phyloP scores from a whole-genome alignment of 2,888 invertebrate genomes.

The Psylliodes chrysocephalus region DNA sequence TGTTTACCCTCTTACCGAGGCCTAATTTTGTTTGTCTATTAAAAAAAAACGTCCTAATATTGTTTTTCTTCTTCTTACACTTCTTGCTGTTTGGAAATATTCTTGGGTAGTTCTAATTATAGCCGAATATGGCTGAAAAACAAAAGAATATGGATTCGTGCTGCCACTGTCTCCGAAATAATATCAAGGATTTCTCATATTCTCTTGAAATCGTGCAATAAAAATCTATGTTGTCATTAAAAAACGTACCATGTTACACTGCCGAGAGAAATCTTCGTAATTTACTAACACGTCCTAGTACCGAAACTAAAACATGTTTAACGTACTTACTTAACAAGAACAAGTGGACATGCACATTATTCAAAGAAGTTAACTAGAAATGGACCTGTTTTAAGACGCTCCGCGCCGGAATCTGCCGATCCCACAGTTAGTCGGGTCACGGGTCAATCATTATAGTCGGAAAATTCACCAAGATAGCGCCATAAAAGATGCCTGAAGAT shows the following conservation, averaged over 20 bases:
- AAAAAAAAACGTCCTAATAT: too few species aligned
- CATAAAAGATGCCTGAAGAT: background rate
- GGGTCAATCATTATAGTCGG: slow-evolving; percentile 47
- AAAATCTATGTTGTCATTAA: slow-evolving; percentile 37
- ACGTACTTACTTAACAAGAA: slow-evolving; percentile 13
- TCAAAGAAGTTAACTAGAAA: slow-evolving; percentile 31
- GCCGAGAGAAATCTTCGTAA: slow-evolving; percentile 31
- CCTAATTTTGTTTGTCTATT: too few species aligned
- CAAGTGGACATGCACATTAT: slow-evolving; percentile 20
- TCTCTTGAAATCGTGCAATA: slow-evolving; percentile 27
- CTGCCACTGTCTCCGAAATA: background rate
- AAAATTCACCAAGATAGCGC: slow-evolving; percentile 50
- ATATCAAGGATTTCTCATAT: slow-evolving; percentile 18
- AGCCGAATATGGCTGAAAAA: too few species aligned
- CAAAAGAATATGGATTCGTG: too few species aligned
- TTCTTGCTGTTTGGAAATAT: too few species aligned
- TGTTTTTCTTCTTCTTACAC: too few species aligned
- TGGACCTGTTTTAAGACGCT: slow-evolving; percentile 44
- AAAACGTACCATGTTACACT: slow-evolving; percentile 40
- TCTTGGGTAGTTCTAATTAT: too few species aligned
- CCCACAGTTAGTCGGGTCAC: slow-evolving; percentile 54
- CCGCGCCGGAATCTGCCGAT: slow-evolving; percentile 45
- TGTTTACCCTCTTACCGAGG: too few species aligned
- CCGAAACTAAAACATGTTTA: slow-evolving; percentile 20
- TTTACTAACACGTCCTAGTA: slow-evolving; percentile 27